phyloP scores from a whole-genome alignment of 2,113 vertebrate species.

The Melospiza melodia region DNA sequence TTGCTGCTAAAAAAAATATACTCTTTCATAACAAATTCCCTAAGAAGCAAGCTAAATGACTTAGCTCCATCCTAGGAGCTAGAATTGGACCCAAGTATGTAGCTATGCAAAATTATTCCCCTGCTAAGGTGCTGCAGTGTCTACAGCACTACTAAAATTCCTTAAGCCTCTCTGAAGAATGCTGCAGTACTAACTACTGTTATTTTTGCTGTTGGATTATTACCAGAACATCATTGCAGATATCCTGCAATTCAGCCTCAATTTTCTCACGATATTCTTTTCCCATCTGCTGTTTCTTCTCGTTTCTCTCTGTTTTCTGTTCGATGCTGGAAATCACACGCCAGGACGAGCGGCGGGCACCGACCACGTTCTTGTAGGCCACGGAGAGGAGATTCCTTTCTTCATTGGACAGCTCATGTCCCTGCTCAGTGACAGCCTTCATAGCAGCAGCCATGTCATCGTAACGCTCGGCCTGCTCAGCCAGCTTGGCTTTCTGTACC shows the following conservation, averaged over 20 bases:
- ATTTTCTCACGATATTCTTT: constrained; percentile 95
- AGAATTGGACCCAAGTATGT: neutral
- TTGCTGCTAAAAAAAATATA: neutral
- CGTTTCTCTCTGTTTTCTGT: constrained; percentile 92
- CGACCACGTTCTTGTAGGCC: constrained; percentile 98
- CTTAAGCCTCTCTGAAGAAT: constrained; percentile 3
- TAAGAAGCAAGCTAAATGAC: neutral
- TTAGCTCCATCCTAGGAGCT: neutral
- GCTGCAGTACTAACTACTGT: constrained; percentile 31
- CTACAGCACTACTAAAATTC: neutral
- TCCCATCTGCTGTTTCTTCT: constrained; percentile 98
- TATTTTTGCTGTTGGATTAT: constrained; percentile 60
- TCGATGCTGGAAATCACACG: constrained; percentile 97
- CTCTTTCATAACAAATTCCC: neutral
- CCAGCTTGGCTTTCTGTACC: constrained; percentile 97
- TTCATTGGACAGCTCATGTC: constrained; percentile 94
- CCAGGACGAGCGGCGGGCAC: constrained; percentile 95
- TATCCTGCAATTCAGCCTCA: constrained; percentile 92
- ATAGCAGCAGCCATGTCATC: constrained; percentile 98
- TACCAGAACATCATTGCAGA: constrained; percentile 98
- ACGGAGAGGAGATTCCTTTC: constrained; percentile 97
- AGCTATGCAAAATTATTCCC: neutral
- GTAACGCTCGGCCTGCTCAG: constrained; percentile 97
- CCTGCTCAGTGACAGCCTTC: constrained; percentile 95
- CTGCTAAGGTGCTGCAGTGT: neutral